Percentiles rank a stretch among this genome's conserved stretches.
phyloP scores from a whole-genome alignment of 1,140 invertebrate genomes.

The Thaumatotibia leucotreta region DNA sequence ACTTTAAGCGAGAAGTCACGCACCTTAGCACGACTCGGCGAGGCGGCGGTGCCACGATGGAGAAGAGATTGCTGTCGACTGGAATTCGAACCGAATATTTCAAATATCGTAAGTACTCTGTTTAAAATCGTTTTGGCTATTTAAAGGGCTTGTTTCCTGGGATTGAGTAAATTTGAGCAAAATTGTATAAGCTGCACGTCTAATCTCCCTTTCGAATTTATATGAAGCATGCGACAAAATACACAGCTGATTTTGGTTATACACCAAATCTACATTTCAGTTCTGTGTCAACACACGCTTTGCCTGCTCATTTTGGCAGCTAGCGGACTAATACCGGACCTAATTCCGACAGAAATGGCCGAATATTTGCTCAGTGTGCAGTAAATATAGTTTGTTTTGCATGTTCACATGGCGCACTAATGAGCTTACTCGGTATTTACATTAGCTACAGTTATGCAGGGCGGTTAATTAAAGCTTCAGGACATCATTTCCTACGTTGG shows the following conservation, averaged over 20 bases:
- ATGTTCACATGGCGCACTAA: not conserved
- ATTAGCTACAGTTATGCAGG: not conserved
- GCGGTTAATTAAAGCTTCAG: not conserved
- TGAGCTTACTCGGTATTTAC: not conserved
- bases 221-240: not conserved
- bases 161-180: too few species aligned
- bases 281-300: not conserved
- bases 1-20: slow-evolving; percentile 6
- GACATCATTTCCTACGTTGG: not conserved
- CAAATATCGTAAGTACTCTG: not conserved
- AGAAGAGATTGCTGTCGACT: not conserved
- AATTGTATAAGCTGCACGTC: not conserved
- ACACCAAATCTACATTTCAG: not conserved
- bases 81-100: not conserved
- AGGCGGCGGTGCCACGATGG: not conserved
- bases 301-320: not conserved
- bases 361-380: not conserved
- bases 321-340: not conserved
- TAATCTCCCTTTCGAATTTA: not conserved
- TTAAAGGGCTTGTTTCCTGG: too few species aligned
- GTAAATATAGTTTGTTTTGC: not conserved
- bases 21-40: not conserved
- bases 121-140: too few species aligned
- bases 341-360: not conserved
- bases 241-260: not conserved